Conservation (phyloP, 1,140 invertebrate species). For the Drosophila lacertosa region DNA sequence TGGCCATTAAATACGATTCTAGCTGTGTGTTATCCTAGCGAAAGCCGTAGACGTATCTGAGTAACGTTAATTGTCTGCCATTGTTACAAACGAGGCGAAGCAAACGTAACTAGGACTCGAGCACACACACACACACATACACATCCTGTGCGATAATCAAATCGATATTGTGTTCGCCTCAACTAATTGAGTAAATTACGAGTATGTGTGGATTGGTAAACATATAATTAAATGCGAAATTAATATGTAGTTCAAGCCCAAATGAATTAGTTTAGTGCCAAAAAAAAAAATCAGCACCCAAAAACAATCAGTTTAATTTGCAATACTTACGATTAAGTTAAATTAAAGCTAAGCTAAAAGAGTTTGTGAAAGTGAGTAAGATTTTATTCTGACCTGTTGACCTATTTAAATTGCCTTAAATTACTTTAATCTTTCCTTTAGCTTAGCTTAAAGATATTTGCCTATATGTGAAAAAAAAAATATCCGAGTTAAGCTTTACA, state of each 20-base stretch:
- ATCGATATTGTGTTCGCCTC: conserved; percentile 31
- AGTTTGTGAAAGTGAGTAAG: no score
- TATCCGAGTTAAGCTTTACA: no score
- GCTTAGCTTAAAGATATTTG: no score
- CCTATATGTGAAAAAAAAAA: no score
- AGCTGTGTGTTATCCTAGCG: conserved; percentile 3
- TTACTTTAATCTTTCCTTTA: no score
- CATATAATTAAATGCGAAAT: conserved; percentile 69
- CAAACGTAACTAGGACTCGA: conserved; percentile 5
- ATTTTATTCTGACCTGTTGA: no score
- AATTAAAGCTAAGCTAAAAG: no score
- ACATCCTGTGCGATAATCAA: conserved; percentile 23
- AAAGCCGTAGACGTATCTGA: conserved; percentile 8
- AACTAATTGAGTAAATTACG: conserved; percentile 56
- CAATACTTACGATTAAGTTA: background rate
- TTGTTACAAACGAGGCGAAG: conserved; percentile 32
- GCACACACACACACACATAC: no score
- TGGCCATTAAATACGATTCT: conserved; percentile 17
- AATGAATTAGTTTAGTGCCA: conserved; percentile 7
- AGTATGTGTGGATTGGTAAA: conserved; percentile 22
- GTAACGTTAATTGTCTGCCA: conserved; percentile 38
- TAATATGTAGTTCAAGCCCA: conserved; percentile 28
- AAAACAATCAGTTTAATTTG: background rate
- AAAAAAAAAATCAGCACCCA: background rate
- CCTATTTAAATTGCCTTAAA: background rate